A percentile compares a stretch with the other conserved stretches of the same genome.
Evolutionary conservation across 2,888 invertebrate genomes (phyloP).

Genomic region (Catonia carolina): DNA sequence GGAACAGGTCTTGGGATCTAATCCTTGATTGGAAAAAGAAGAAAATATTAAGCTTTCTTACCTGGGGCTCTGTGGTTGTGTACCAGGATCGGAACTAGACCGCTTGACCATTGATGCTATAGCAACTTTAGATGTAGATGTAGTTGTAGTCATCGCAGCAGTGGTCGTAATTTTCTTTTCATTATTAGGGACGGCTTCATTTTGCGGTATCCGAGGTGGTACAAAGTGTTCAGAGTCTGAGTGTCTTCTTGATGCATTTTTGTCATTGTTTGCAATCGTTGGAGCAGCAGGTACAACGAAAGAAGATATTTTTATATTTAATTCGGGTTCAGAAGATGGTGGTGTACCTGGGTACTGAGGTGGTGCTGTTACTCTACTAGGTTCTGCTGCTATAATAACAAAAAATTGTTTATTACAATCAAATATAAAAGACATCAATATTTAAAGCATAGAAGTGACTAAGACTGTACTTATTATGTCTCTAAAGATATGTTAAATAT

Average conservation of each 20-base stretch:
- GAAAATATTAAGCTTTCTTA: too few relatives aligned
- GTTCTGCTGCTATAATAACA: constrained; percentile 8
- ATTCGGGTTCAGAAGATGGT: constrained; percentile 43
- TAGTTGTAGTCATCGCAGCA: not conserved
- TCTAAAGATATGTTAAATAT: too few relatives aligned
- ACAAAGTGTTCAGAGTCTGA: constrained; percentile 53
- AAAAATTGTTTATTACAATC: too few relatives aligned
- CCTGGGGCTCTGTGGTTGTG: constrained; percentile 44
- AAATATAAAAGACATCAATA: too few relatives aligned
- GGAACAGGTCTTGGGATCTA: too few relatives aligned
- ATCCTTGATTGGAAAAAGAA: too few relatives aligned
- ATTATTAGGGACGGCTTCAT: not conserved
- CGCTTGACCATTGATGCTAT: constrained; percentile 57
- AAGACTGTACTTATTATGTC: too few relatives aligned
- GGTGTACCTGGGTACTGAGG: constrained; percentile 44
- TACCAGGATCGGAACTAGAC: constrained; percentile 65
- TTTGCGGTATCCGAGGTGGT: constrained; percentile 42
- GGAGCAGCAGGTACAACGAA: constrained; percentile 55
- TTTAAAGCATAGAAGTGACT: too few relatives aligned
- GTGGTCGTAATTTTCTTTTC: not conserved
- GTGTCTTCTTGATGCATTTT: constrained; percentile 47
- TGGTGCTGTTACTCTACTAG: constrained; percentile 35
- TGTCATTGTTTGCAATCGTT: constrained; percentile 39
- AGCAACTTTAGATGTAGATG: constrained; percentile 43
- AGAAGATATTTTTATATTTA: constrained; percentile 39